Evolutionary conservation across 2,888 invertebrate genomes (phyloP).

Genomic region (Atherix ibis): DNA sequence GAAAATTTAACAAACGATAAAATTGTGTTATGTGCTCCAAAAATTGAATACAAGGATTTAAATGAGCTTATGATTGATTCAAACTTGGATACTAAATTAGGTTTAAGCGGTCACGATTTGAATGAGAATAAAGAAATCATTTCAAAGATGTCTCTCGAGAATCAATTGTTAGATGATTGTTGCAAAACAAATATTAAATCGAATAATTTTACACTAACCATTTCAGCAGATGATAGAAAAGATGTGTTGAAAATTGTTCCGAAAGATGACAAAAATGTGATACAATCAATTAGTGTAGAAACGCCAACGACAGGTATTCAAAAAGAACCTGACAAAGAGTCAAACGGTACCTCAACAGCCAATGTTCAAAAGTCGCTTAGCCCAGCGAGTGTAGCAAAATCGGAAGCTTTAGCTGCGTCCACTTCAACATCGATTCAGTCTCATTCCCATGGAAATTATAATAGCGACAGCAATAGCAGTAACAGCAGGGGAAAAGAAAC

Average conservation of each 20-base stretch:
- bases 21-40: constrained; percentile 13
- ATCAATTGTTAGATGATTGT: constrained; percentile 10
- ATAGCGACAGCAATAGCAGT: constrained; percentile 7
- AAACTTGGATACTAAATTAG: constrained; percentile 3
- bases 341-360: not conserved
- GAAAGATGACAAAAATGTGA: constrained; percentile 8
- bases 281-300: constrained; percentile 1
- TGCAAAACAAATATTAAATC: constrained; percentile 11
- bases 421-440: not conserved
- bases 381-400: too few species aligned
- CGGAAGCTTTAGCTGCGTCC: too few species aligned
- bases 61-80: constrained; percentile 9
- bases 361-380: too few species aligned
- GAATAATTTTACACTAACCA: constrained; percentile 6
- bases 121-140: constrained; percentile 12
- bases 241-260: not conserved
- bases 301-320: not conserved
- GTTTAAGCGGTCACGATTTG: constrained; percentile 8
- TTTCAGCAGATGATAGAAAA: not conserved
- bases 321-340: too few species aligned
- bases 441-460: not conserved
- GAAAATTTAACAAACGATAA: constrained; percentile 15
- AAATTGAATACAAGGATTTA: constrained; percentile 9
- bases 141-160: constrained; percentile 9
- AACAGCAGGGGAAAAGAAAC: not conserved